A percentile compares a stretch with the other conserved stretches of the same genome.
Conservation (phyloP, 2,113 vertebrate species). For the Muntiacus reevesi region DNA sequence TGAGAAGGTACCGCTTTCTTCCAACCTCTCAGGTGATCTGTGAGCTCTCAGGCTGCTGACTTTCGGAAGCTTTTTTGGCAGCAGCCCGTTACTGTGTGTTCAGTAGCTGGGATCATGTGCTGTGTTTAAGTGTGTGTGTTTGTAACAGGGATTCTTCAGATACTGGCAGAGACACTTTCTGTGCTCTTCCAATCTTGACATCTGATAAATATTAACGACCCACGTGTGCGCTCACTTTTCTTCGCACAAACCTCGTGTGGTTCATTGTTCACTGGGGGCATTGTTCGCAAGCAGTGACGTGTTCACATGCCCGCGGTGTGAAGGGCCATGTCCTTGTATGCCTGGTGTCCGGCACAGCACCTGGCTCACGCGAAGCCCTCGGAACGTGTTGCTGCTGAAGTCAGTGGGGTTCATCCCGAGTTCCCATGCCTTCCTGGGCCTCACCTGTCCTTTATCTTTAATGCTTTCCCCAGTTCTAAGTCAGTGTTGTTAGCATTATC, state of each 20-base stretch:
- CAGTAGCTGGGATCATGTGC: background rate
- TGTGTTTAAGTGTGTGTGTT: background rate
- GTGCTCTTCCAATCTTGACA: background rate
- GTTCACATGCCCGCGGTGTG: background rate
- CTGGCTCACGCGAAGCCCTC: background rate
- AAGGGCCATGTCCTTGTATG: background rate
- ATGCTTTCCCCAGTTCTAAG: background rate
- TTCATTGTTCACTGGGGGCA: background rate
- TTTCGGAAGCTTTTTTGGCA: background rate
- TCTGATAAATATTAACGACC: background rate
- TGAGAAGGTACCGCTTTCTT: background rate
- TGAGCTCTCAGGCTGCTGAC: background rate
- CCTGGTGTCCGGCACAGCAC: background rate
- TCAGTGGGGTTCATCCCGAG: background rate
- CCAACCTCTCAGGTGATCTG: background rate
- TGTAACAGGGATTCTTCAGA: background rate
- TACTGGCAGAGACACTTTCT: background rate
- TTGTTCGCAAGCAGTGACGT: background rate
- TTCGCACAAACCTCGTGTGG: background rate
- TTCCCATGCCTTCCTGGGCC: background rate
- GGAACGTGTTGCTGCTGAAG: background rate
- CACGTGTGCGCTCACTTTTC: accelerated
- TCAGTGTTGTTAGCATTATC: background rate
- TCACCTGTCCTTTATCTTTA: background rate
- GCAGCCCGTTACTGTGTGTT: too few relatives aligned